These are phyloP conservation scores for Epinephelus cyanopodus DNA, from an alignment of 2,113 vertebrate genomes.

Conservation along the genomic window DNA sequence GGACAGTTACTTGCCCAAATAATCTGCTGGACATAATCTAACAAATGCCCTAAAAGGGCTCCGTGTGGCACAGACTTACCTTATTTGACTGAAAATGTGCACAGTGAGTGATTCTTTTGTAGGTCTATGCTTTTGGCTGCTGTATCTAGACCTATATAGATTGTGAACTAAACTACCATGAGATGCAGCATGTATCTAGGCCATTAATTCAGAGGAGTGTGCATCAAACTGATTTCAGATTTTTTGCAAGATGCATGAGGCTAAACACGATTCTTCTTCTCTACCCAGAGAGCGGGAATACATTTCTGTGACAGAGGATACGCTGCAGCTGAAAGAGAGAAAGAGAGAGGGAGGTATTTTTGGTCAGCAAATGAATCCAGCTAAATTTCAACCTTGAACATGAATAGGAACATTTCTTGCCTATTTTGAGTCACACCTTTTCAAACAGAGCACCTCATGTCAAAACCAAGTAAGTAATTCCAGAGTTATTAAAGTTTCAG, in stretches of 20 bases:
- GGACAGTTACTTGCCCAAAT: conserved; percentile 69
- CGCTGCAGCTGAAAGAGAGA: conserved; percentile 19
- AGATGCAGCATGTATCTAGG: conserved; percentile 59
- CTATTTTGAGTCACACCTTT: conserved; percentile 39
- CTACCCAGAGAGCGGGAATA: conserved; percentile 55
- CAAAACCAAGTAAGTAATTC: conserved; percentile 50
- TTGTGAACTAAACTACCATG: conserved; percentile 30
- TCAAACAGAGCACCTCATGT: conserved; percentile 39
- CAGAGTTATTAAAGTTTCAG: conserved; percentile 46
- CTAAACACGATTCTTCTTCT: conserved; percentile 58
- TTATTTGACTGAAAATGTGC: conserved; percentile 27
- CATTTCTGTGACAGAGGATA: conserved; percentile 55
- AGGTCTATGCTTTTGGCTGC: conserved; percentile 15
- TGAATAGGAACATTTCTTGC: conserved; percentile 38
- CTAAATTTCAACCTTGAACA: conserved; percentile 55
- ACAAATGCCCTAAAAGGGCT: conserved; percentile 49
- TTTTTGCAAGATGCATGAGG: conserved; percentile 49
- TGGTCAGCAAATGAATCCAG: conserved; percentile 56
- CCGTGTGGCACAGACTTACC: conserved; percentile 7
- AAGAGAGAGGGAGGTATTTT: conserved; percentile 44
- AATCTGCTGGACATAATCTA: conserved; percentile 67
- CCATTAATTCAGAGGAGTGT: conserved; percentile 69
- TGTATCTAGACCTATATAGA: conserved; percentile 29
- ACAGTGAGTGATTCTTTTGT: not conserved
- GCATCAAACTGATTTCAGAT: conserved; percentile 66